Evolutionary conservation across 1,140 invertebrate genomes (phyloP).

Genomic region (Trypoxylus dichotomus): DNA sequence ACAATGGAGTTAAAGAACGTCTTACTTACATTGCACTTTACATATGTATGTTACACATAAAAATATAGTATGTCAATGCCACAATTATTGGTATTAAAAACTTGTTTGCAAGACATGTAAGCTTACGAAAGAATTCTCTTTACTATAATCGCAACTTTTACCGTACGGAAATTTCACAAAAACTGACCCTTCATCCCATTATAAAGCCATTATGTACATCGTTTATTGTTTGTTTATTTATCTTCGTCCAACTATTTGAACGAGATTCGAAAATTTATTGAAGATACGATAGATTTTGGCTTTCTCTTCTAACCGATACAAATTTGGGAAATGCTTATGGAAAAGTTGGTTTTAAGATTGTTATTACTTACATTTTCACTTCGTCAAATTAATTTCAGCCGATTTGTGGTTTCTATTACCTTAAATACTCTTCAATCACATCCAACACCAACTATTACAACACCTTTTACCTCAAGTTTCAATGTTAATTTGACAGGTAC

Average conservation of each 20-base stretch:
- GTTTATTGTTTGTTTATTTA: background rate
- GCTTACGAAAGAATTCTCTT: background rate
- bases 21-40: background rate
- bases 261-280: constrained; percentile 9
- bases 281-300: background rate
- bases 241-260: background rate
- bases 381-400: background rate
- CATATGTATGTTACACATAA: constrained; percentile 12
- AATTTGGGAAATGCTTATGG: background rate
- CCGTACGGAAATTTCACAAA: background rate
- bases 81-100: constrained; percentile 17
- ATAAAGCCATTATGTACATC: background rate
- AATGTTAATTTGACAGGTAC: constrained; percentile 17
- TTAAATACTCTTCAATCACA: background rate
- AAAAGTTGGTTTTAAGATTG: too few species aligned
- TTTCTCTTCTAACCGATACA: background rate
- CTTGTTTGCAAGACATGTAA: background rate
- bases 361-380: background rate
- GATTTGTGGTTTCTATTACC: background rate
- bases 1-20: background rate
- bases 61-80: constrained; percentile 3
- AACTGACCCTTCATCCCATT: background rate
- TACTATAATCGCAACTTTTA: background rate
- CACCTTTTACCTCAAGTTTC: background rate
- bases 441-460: background rate